Conservation (phyloP, 2,888 invertebrate genomes). For the Fragum fragum region DNA sequence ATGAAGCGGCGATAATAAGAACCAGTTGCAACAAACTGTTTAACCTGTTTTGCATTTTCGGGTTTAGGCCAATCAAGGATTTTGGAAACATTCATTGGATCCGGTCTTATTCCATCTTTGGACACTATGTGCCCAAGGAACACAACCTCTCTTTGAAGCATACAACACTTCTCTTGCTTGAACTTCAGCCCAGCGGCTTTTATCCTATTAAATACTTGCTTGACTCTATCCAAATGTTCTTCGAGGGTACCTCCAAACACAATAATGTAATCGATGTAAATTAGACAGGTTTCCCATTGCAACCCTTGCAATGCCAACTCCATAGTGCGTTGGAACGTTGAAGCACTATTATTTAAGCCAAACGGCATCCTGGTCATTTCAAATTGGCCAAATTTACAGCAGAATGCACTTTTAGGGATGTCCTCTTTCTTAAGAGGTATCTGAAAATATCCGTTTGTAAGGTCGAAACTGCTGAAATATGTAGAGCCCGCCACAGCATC, state of each 20-base stretch:
- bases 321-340: too few relatives aligned
- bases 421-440: slow-evolving; percentile 49
- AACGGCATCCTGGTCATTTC: too few relatives aligned
- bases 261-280: too few relatives aligned
- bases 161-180: too few relatives aligned
- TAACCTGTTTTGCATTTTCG: background rate
- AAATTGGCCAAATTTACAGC: too few relatives aligned
- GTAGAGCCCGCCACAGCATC: slow-evolving; percentile 41
- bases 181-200: too few relatives aligned
- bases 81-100: too few relatives aligned
- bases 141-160: slow-evolving; percentile 51
- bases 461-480: too few relatives aligned
- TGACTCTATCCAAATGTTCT: slow-evolving; percentile 43
- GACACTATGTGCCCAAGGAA: slow-evolving; percentile 48
- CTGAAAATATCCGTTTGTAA: slow-evolving; percentile 50
- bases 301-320: too few relatives aligned
- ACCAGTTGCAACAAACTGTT: slow-evolving; percentile 26
- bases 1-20: slow-evolving; percentile 32
- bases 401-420: too few relatives aligned
- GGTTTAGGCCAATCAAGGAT: slow-evolving; percentile 22
- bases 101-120: slow-evolving; percentile 17
- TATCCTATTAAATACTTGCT: slow-evolving; percentile 40
- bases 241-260: slow-evolving; percentile 41
- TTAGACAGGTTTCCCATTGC: too few relatives aligned
- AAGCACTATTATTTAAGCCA: too few relatives aligned